Evolutionary conservation across 2,797 vertebrate genomes (phyloP).

Genomic region (Petrocephalus schoutedeni): DNA sequence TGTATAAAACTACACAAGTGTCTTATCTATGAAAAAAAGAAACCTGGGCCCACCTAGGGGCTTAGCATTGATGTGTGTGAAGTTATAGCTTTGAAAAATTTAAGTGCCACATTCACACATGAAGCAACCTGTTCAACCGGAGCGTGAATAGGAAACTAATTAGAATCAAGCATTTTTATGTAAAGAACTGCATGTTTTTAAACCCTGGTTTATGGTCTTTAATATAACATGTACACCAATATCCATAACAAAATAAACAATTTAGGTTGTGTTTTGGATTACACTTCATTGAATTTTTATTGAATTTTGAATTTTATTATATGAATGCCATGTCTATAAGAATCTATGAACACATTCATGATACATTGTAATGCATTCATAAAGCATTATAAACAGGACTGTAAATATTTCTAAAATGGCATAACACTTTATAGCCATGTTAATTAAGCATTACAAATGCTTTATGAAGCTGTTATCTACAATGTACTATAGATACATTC

Average conservation of each 20-base stretch:
- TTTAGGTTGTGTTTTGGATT: background rate
- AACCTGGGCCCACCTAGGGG: background rate
- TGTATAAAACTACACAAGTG: background rate
- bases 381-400: background rate
- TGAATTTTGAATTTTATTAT: background rate
- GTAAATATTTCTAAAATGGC: no score
- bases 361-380: background rate
- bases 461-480: no score
- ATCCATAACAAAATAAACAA: background rate
- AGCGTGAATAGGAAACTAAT: background rate
- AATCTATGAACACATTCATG: background rate
- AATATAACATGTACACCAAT: background rate
- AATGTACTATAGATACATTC: no score
- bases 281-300: background rate
- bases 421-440: no score
- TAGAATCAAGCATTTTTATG: background rate
- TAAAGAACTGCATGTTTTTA: background rate
- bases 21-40: background rate
- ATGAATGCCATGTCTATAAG: background rate
- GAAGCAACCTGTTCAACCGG: background rate
- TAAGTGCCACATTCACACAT: background rate
- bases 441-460: no score
- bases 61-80: background rate
- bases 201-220: background rate
- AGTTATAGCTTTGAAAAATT: background rate